phyloP scores from a whole-genome alignment of 2,888 invertebrate species.

The Agonopterix heracliana region DNA sequence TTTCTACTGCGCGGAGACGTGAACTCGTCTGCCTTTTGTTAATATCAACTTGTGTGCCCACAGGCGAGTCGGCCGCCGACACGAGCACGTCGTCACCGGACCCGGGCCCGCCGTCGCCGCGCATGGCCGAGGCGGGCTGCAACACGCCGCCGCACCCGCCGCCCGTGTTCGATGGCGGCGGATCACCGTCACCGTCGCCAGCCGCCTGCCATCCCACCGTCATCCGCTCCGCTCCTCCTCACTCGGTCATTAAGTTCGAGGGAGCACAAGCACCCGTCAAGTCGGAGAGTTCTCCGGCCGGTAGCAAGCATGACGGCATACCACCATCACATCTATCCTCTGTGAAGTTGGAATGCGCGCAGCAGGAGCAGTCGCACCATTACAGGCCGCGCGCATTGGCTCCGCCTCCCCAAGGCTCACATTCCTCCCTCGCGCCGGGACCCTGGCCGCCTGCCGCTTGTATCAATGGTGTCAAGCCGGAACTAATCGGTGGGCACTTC shows the following conservation, averaged over 20 bases:
- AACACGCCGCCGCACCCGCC: constrained; percentile 77
- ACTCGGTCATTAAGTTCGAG: constrained; percentile 78
- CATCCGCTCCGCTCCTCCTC: constrained; percentile 75
- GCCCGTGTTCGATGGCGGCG: constrained; percentile 70
- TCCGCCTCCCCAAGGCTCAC: constrained; percentile 63
- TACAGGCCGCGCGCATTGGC: constrained; percentile 58
- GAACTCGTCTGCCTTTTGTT: constrained; percentile 36
- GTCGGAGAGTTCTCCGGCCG: constrained; percentile 43
- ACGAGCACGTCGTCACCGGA: constrained; percentile 95
- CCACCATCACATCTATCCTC: constrained; percentile 51
- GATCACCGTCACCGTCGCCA: constrained; percentile 59
- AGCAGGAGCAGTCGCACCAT: constrained; percentile 45
- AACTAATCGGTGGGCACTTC: constrained; percentile 82
- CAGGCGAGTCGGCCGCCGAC: constrained; percentile 95
- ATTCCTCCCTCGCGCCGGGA: constrained; percentile 50
- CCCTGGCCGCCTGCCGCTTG: constrained; percentile 79
- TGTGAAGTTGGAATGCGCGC: constrained; percentile 62
- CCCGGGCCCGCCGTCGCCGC: constrained; percentile 89
- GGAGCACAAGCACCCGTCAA: constrained; percentile 60
- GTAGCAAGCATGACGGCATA: constrained; percentile 42
- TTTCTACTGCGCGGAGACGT: constrained; percentile 38
- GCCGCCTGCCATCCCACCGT: constrained; percentile 69
- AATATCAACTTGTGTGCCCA: constrained; percentile 49
- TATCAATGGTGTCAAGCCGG: constrained; percentile 88
- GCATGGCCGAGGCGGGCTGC: constrained; percentile 82